A percentile compares a stretch with the other conserved stretches of the same genome.
Evolutionary conservation across 2,888 invertebrate genomes (phyloP).

Genomic region (Calliopum simillimum): DNA sequence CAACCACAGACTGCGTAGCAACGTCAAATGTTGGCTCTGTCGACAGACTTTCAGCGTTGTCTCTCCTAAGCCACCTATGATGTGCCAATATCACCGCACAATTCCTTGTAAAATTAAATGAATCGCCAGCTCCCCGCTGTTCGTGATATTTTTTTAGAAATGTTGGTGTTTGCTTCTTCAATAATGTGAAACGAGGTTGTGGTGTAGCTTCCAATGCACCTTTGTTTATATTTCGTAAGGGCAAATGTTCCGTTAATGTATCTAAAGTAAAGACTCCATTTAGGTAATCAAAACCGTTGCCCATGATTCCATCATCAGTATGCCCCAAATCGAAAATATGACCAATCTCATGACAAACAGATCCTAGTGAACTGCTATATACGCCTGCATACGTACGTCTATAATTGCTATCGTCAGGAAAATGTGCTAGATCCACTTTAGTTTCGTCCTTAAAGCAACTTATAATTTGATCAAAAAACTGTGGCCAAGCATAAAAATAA

Average conservation of each 20-base stretch:
- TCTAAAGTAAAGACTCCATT: constrained; percentile 80
- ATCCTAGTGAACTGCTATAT: constrained; percentile 90
- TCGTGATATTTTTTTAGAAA: constrained; percentile 63
- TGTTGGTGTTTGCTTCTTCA: constrained; percentile 51
- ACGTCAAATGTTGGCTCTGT: constrained; percentile 1
- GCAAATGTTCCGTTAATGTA: constrained; percentile 66
- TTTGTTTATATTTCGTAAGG: constrained; percentile 56
- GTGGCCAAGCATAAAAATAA: constrained; percentile 92
- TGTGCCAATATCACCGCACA: constrained; percentile 61
- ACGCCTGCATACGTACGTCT: constrained; percentile 88
- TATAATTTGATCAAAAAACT: constrained; percentile 75
- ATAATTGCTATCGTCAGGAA: constrained; percentile 94
- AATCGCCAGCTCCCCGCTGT: constrained; percentile 63
- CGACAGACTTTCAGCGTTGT: neutral
- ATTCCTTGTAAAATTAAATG: constrained; percentile 57
- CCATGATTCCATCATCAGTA: constrained; percentile 92
- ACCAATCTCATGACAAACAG: constrained; percentile 88
- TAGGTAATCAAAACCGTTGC: constrained; percentile 87
- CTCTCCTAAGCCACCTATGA: constrained; percentile 62
- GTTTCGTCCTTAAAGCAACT: constrained; percentile 67
- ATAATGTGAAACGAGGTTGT: constrained; percentile 57
- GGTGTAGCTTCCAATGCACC: neutral
- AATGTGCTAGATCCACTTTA: constrained; percentile 76
- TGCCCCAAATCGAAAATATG: constrained; percentile 96
- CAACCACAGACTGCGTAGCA: neutral